phyloP scores from a whole-genome alignment of 2,888 invertebrate species.

The Horisme vitalbata region DNA sequence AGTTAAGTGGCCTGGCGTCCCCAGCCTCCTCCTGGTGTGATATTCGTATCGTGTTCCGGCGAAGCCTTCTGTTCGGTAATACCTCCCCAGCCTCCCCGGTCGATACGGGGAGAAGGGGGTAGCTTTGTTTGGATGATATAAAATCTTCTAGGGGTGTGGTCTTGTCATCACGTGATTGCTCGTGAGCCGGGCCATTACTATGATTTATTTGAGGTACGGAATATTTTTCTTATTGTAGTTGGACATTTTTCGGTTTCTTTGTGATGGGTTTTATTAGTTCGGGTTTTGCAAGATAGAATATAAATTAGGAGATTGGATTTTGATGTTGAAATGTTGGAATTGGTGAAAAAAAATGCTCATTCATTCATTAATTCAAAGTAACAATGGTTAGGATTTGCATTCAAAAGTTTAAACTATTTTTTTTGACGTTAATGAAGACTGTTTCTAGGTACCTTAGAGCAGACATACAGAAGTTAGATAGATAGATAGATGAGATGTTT shows the following conservation, averaged over 20 bases:
- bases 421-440: too few species aligned
- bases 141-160: conserved; percentile 73
- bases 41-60: conserved; percentile 43
- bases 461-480: too few species aligned
- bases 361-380: too few species aligned
- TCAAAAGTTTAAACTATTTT: too few species aligned
- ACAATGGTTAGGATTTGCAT: too few species aligned
- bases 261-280: conserved; percentile 20
- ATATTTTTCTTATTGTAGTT: conserved; percentile 41
- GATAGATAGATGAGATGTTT: too few species aligned
- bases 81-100: conserved; percentile 20
- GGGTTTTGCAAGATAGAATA: neutral
- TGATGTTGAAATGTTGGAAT: too few species aligned
- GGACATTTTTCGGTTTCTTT: conserved; percentile 23
- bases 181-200: conserved; percentile 49
- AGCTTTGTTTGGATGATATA: conserved; percentile 74
- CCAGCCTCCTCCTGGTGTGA: conserved; percentile 41
- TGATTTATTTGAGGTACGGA: conserved; percentile 47
- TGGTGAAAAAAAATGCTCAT: too few species aligned
- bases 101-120: conserved; percentile 37
- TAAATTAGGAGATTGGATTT: neutral
- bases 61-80: conserved; percentile 50
- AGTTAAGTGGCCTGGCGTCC: conserved; percentile 46
- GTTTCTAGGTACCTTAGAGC: too few species aligned
- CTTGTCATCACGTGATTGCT: conserved; percentile 50